A percentile compares a stretch with the other conserved stretches of the same genome.
Conservation (phyloP, 2,888 invertebrate genomes). For the Meloe dianella region DNA sequence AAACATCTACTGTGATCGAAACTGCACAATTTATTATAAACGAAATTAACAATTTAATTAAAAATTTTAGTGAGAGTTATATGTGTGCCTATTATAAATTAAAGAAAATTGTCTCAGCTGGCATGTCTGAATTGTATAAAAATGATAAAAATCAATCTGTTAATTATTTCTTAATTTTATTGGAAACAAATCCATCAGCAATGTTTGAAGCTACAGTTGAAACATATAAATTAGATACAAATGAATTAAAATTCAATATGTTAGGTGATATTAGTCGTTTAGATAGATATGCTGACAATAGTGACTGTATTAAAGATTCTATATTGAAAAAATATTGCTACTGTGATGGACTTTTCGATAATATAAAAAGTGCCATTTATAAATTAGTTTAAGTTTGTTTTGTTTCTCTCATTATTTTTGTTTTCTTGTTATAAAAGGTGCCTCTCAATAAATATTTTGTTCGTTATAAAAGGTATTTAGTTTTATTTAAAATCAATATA, state of each 20-base stretch:
- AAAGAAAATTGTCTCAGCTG: constrained; percentile 43
- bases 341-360: constrained; percentile 51
- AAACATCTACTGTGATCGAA: constrained; percentile 62
- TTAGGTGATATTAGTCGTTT: constrained; percentile 69
- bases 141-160: constrained; percentile 45
- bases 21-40: constrained; percentile 62
- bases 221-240: constrained; percentile 38
- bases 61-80: constrained; percentile 20
- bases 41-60: constrained; percentile 32
- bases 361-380: constrained; percentile 34
- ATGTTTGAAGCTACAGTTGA: constrained; percentile 74
- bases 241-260: constrained; percentile 53
- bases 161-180: constrained; percentile 67
- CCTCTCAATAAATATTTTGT: constrained; percentile 4
- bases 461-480: not conserved
- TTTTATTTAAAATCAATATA: no score
- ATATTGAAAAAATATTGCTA: constrained; percentile 65
- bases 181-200: constrained; percentile 70
- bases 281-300: constrained; percentile 62
- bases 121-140: constrained; percentile 39
- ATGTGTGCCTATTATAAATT: constrained; percentile 44
- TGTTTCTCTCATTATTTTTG: not conserved
- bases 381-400: constrained; percentile 24
- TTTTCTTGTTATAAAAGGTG: not conserved
- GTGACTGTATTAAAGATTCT: constrained; percentile 61